Percentiles rank a stretch among this genome's conserved stretches.
Conservation (phyloP, 2,113 vertebrate genomes). For the Rhizomys pruinosus region DNA sequence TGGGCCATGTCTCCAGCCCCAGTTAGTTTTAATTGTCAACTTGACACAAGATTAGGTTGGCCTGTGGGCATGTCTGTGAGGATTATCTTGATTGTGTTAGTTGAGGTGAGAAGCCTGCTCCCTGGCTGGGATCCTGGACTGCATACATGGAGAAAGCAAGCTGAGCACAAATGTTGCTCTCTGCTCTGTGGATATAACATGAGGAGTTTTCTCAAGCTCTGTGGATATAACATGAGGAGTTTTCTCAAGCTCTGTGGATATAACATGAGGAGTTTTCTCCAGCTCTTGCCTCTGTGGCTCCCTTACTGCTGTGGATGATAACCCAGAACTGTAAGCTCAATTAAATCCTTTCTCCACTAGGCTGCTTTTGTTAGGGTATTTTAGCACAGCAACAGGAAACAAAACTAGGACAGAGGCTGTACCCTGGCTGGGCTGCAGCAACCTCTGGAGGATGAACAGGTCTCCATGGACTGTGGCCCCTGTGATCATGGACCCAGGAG, state of each 20-base stretch:
- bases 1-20: too few species aligned
- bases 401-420: not conserved
- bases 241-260: not conserved
- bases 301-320: not conserved
- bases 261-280: not conserved
- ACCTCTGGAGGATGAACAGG: not conserved
- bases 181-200: too few species aligned
- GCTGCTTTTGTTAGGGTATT: too few species aligned
- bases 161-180: not conserved
- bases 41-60: not conserved
- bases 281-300: not conserved
- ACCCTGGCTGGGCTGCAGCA: not conserved
- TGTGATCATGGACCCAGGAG: not conserved
- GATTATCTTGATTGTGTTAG: not conserved
- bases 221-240: not conserved
- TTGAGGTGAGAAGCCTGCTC: too few species aligned
- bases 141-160: too few species aligned
- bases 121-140: not conserved
- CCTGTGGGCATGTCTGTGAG: not conserved
- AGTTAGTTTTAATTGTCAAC: not conserved
- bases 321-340: not conserved
- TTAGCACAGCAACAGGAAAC: not conserved
- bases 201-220: not conserved
- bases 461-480: not conserved
- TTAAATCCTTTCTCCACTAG: too few species aligned